Conservation (phyloP, 64 coral and sea anemone genomes). For the Actinia tenebrosa region DNA sequence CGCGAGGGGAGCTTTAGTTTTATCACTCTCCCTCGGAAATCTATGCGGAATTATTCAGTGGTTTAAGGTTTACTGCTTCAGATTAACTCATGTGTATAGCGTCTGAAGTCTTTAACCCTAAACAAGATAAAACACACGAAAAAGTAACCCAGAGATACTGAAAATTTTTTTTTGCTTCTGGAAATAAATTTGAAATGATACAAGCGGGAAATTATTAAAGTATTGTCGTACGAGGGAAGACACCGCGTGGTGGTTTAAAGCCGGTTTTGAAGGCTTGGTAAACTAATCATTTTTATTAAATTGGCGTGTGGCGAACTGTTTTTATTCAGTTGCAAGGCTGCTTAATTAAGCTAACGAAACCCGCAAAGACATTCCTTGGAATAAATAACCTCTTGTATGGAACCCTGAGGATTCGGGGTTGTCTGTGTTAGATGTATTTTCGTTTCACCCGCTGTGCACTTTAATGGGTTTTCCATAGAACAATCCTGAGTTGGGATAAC, state of each 20-base stretch:
- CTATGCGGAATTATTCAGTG: not conserved
- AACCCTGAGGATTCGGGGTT: slow-evolving; percentile 46
- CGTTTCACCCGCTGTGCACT: slow-evolving; percentile 25
- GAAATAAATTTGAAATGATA: not conserved
- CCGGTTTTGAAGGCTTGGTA: not conserved
- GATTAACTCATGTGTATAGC: not conserved
- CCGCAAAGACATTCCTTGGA: slow-evolving; percentile 13
- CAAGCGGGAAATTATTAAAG: not conserved
- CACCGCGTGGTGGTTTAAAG: not conserved
- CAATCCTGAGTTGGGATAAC: not conserved
- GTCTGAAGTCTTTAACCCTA: not conserved
- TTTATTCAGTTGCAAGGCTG: not conserved
- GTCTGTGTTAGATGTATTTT: slow-evolving; percentile 27
- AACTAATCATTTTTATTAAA: not conserved
- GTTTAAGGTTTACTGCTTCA: not conserved
- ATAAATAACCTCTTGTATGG: slow-evolving; percentile 37
- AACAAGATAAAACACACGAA: too few relatives aligned
- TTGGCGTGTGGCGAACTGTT: not conserved
- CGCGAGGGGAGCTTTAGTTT: not conserved
- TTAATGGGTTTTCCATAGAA: slow-evolving; percentile 13
- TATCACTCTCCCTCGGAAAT: not conserved
- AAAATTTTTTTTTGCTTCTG: not conserved
- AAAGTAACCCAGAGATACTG: too few relatives aligned
- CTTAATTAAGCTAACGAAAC: slow-evolving; percentile 15
- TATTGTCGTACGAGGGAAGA: too few relatives aligned